Evolutionary conservation across 92 coral and sea anemone genomes (phyloP), one percentile per base, ranked within the genome.

Genomic region (Pocillopora grandis): DNA sequence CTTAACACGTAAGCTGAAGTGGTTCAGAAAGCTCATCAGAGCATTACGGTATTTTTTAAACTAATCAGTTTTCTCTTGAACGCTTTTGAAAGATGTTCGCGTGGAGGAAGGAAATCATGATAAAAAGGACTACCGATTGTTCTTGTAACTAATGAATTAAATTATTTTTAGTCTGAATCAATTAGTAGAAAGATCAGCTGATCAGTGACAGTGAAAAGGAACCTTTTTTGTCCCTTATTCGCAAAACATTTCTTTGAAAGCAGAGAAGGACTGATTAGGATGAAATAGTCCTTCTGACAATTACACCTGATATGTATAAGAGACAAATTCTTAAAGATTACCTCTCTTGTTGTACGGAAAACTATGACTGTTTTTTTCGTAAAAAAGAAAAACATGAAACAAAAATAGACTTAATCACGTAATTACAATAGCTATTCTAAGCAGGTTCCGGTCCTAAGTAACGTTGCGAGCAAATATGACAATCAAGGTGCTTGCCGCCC

Each of bases 81-180:
- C 59, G 76, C 19, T 27, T 23, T 74, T 74, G 59, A 69, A 69
- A 37, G 75, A 70, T 11, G 21, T 21, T 12, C 78, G 65, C 61
- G 65, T 75, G 62, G 78, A 75, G 78, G 78, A 75, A 75, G 78
- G 78, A 75, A 75, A 56, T 63, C 58, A 57, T 75, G 61, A 19
- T 57, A 55, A 55, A 16, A 70, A 70, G 33, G 15, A 70, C 75
- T 70, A 70, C 75, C 75, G 75, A 70, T 70, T 16, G n/a, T 33
- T 35, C 74, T 69, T 16, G 74, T 36, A 15, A 33, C 52, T 52
- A 15, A 35, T 17, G n/a, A 16, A 11, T 33, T 70, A 70, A 70
- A 36, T 36, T 12, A 9, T 42, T 70, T 12, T 37, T 36, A 70
- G 19, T 70, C 75, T 8, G 49, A 35, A 69, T 33, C 73, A 31